A percentile compares a stretch with the other conserved stretches of the same genome.
phyloP scores from a whole-genome alignment of 2,113 vertebrate genomes.

The Bolborhynchus lineola region DNA sequence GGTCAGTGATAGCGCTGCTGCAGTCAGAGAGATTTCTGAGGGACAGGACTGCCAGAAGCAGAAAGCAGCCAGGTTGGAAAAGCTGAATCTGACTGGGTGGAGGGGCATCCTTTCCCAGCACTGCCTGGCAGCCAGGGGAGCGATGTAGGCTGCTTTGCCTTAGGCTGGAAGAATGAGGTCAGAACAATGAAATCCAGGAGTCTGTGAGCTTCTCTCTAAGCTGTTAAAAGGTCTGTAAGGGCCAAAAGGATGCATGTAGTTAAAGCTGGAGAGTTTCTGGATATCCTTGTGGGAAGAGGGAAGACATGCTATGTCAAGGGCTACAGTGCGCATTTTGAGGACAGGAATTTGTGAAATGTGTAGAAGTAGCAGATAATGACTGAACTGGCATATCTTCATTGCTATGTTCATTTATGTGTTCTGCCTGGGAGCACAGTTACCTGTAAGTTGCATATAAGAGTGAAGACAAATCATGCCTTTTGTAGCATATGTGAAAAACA shows the following conservation, averaged over 20 bases:
- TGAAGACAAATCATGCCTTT: background rate
- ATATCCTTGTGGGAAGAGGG: background rate
- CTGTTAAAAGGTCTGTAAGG: background rate
- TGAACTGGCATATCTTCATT: background rate
- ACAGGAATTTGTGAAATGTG: background rate
- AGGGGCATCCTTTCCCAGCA: fast-evolving
- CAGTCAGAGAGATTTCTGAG: background rate
- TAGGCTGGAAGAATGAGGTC: background rate
- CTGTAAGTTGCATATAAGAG: background rate
- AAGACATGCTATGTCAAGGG: background rate
- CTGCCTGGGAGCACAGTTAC: background rate
- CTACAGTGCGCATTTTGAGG: background rate
- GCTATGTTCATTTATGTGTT: background rate
- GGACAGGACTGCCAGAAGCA: background rate
- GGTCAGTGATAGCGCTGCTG: background rate
- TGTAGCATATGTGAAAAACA: background rate
- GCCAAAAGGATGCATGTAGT: background rate
- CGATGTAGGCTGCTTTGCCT: background rate
- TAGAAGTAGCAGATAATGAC: background rate
- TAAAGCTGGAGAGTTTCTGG: background rate
- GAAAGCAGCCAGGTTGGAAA: background rate
- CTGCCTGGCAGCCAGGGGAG: background rate
- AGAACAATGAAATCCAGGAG: background rate
- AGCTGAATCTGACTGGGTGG: background rate
- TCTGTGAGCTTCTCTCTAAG: background rate